Evolutionary conservation across 2,113 vertebrate genomes (phyloP).

Genomic region (Rattus norvegicus): GRCr8 NC_086026.1:89847001-89847500

Average conservation of each 20-base stretch:
- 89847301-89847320: not conserved
- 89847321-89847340: not conserved
- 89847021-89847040: not conserved
- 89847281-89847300: not conserved
- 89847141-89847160: not conserved
- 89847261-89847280: not conserved
- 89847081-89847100: not conserved
- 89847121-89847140: no score
- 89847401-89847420: not conserved
- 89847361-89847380: not conserved
- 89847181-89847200: not conserved
- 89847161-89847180: not conserved
- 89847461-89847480: not conserved
- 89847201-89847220: not conserved
- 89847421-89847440: not conserved
- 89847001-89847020: not conserved
- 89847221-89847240: not conserved
- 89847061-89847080: not conserved
- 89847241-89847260: not conserved
- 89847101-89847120: not conserved
- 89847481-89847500: not conserved
- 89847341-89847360: not conserved
- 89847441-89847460: not conserved
- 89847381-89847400: not conserved
- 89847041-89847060: not conserved